These are phyloP conservation scores for Drosophila quasianomalipes DNA, from an alignment of 2,888 invertebrate genomes.

Conservation along the genomic window DNA sequence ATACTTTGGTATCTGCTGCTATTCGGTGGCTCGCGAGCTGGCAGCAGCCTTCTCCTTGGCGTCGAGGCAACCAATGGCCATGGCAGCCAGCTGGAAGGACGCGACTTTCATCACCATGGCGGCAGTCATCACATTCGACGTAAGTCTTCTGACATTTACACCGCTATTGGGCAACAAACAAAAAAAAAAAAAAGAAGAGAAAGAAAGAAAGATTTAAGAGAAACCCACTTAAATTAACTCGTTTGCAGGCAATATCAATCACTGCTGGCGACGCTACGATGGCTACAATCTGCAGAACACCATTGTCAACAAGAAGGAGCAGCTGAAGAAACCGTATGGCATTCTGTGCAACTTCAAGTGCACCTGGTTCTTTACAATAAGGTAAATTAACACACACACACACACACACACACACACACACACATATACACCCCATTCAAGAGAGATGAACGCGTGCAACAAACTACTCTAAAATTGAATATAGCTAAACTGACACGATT, in stretches of 20 bases:
- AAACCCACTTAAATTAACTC: not conserved
- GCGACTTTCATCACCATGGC: slow-evolving; percentile 82
- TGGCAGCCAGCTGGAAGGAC: slow-evolving; percentile 82
- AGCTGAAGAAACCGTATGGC: slow-evolving; percentile 84
- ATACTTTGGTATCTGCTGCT: slow-evolving; percentile 82
- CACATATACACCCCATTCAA: not conserved
- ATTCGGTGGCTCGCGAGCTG: slow-evolving; percentile 59
- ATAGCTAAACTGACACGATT: not conserved
- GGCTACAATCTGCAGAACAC: slow-evolving; percentile 84
- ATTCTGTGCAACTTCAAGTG: slow-evolving; percentile 84
- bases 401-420: not conserved
- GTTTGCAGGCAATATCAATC: slow-evolving; percentile 82
- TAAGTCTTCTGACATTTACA: slow-evolving; percentile 51
- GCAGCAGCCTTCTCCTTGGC: slow-evolving; percentile 41
- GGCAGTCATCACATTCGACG: slow-evolving; percentile 83
- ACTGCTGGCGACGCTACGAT: slow-evolving; percentile 85
- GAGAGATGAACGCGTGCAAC: slow-evolving; percentile 6
- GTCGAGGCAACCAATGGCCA: slow-evolving; percentile 81
- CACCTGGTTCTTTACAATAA: slow-evolving; percentile 84
- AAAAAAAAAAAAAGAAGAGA: not conserved
- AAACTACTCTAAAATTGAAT: not conserved
- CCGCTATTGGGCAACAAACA: not conserved
- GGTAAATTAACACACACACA: slow-evolving; percentile 52
- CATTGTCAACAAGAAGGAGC: slow-evolving; percentile 83
- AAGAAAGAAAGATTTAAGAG: not conserved